phyloP scores from a whole-genome alignment of 2,888 invertebrate genomes.

The Ligdia adustata region DNA sequence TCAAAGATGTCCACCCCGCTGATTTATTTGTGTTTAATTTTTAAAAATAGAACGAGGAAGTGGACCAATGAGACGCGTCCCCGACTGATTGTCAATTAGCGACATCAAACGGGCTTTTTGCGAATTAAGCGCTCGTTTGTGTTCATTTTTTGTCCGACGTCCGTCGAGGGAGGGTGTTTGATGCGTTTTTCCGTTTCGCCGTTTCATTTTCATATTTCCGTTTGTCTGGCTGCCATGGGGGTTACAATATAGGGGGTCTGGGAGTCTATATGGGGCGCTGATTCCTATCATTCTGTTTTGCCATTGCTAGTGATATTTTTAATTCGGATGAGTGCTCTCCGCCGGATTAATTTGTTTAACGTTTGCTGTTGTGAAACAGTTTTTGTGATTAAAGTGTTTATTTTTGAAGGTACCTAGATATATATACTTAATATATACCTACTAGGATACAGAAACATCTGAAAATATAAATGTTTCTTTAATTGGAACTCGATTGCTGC shows the following conservation, averaged over 20 bases:
- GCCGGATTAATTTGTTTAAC: conserved; percentile 13
- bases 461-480: too few species aligned
- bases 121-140: conserved; percentile 81
- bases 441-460: too few species aligned
- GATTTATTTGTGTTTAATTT: conserved; percentile 82
- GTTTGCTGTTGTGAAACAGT: too few species aligned
- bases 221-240: conserved; percentile 68
- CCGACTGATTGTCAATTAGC: conserved; percentile 83
- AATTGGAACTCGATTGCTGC: too few species aligned
- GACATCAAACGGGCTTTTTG: conserved; percentile 84
- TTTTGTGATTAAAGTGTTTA: too few species aligned
- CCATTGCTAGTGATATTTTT: conserved; percentile 34
- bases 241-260: conserved; percentile 54
- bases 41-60: conserved; percentile 78
- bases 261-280: conserved; percentile 12
- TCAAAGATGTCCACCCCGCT: conserved; percentile 64
- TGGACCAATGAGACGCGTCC: conserved; percentile 81
- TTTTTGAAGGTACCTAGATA: too few species aligned
- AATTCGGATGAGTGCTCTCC: conserved; percentile 35
- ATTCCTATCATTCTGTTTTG: conserved; percentile 33
- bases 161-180: conserved; percentile 65
- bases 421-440: too few species aligned
- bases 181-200: conserved; percentile 79
- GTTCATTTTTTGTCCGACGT: conserved; percentile 78
- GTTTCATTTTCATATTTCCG: conserved; percentile 83